phyloP scores from a whole-genome alignment of 2,113 vertebrate species.

The Helogale parvula region DNA sequence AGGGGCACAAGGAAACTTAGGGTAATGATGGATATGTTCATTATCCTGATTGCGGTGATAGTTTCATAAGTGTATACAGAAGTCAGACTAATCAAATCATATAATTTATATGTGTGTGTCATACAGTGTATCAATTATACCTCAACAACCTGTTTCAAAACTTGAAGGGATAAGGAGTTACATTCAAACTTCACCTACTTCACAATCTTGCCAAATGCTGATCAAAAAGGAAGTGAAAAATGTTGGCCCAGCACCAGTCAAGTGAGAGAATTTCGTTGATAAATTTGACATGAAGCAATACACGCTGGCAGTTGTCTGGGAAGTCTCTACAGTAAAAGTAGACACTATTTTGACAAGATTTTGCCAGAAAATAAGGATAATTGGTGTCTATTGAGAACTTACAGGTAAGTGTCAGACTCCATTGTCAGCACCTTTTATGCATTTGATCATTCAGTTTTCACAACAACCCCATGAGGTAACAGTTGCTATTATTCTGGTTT shows the following conservation, averaged over 20 bases:
- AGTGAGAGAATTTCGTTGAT: background rate
- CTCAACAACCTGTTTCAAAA: background rate
- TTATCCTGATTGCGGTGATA: background rate
- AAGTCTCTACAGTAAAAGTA: background rate
- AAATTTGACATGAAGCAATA: background rate
- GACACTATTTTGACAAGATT: background rate
- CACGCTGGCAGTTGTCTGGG: background rate
- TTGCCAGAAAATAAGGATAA: background rate
- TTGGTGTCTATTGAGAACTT: background rate
- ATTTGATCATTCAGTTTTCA: background rate
- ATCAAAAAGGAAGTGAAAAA: background rate
- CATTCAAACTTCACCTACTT: background rate
- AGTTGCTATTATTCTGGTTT: background rate
- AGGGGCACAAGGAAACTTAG: background rate
- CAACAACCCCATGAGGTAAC: background rate
- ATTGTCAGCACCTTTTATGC: background rate
- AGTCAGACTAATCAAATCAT: background rate
- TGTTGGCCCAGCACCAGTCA: background rate
- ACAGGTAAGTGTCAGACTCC: background rate
- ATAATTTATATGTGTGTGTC: background rate
- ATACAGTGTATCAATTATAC: background rate
- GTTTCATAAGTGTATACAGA: background rate
- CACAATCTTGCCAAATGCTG: background rate
- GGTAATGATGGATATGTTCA: background rate
- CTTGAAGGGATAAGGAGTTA: background rate